Evolutionary conservation across 2,888 invertebrate species (phyloP), one percentile per base, ranked within the genome.

Genomic region (Mystacides longicornis): DNA sequence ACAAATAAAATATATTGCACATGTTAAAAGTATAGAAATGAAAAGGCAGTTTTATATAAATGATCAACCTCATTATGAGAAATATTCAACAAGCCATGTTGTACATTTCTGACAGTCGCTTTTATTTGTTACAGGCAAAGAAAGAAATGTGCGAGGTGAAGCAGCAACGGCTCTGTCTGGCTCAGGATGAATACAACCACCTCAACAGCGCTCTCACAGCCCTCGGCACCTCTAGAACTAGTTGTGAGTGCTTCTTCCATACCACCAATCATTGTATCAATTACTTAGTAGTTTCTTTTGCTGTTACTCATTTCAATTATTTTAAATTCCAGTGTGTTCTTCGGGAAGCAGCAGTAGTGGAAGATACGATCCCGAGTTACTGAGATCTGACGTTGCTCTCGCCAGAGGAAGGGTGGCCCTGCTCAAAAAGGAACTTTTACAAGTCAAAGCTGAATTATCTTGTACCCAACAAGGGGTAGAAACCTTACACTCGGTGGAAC

Each of bases 61-160:
- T n/a, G n/a, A n/a, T n/a, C n/a, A n/a, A n/a, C n/a, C n/a, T n/a
- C n/a, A n/a, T n/a, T n/a, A n/a, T n/a, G n/a, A n/a, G n/a, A n/a
- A n/a, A n/a, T n/a, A n/a, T n/a, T n/a, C n/a, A n/a, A n/a, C n/a
- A n/a, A n/a, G n/a, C n/a, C n/a, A n/a, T n/a, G n/a, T n/a, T n/a
- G n/a, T n/a, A n/a, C n/a, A n/a, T n/a, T n/a, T n/a, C n/a, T n/a
- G n/a, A n/a, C n/a, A n/a, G n/a, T n/a, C n/a, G n/a, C n/a, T n/a
- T n/a, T n/a, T n/a, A n/a, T n/a, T n/a, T n/a, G n/a, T 53, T 37
- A 45, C 80, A 93, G 92, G 94, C 95, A 65, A 96, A 96, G 77
- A 92, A 93, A 71, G 96, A 97, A 78, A 95, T 96, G 73, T 92
- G 88, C 76, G 89, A 93, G 75, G 87, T 97, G 62, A 97, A 97